Base-by-base conservation (phyloP, 2,888 invertebrate genomes). In the Leucoma salicis region DNA sequence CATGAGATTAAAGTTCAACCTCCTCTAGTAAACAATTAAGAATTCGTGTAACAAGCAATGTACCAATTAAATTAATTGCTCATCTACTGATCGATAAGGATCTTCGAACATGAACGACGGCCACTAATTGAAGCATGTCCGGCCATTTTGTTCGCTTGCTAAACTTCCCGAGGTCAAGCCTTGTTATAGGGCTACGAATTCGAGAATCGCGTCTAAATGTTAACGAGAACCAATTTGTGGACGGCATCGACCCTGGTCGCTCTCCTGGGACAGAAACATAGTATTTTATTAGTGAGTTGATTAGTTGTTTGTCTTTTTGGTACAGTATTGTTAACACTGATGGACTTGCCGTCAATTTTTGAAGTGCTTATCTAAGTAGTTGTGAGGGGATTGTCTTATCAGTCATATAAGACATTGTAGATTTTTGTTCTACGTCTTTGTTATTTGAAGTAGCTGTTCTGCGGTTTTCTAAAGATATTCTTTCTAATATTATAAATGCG, bases 181-280 rank as follows among this genome's bases (percentile, higher is more conserved):
- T 84, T 78, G 82, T 83, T 85, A 82, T n/a, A 70, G 76, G 75
- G 71, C 73, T 65, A 79, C 78, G 76, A 82, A 84, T 82, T 84
- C 82, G 77, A 78, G 79, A 83, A 84, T 83, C 80, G 82, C 75
- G 67, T 77, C 78, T 77, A 74, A 83, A 83, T 84, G 85, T 79
- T 86, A 85, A 86, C 84, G 83, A 82, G 78, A 69, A 74, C 78
- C 84, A 83, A 84, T 86, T 85, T 85, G 75, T 60, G 78, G 76
- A 70, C 57, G 60, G 63, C 62, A 68, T 61, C 62, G 65, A 67
- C 74, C 78, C 61, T 62, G 48, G 58, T 55, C 59, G 46, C 60
- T 57, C 68, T 66, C 62, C 44, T 54, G 57, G 69, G 73, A 63
- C 59, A 47, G 63, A 66, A 75, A 74, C 74, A 75, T 70, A 65